phyloP scores from a whole-genome alignment of 2,113 vertebrate species.

The Chroicocephalus ridibundus region DNA sequence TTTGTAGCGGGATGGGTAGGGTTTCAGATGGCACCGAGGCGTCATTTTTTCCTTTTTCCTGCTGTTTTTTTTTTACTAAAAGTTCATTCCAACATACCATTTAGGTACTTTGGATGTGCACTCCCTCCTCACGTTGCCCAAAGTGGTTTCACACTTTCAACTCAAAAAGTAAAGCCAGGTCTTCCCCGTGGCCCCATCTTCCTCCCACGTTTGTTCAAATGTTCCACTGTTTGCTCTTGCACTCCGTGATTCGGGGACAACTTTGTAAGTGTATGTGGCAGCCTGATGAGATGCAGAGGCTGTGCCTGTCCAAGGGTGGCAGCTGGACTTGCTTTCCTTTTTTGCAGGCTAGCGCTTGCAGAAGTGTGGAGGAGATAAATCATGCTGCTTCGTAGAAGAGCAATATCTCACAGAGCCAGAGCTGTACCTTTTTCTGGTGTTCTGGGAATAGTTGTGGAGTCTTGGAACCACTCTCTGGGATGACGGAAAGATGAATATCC shows the following conservation, averaged over 20 bases:
- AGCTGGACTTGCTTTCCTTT: neutral
- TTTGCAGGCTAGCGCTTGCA: neutral
- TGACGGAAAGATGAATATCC: neutral
- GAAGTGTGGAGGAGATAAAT: neutral
- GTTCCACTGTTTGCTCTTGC: neutral
- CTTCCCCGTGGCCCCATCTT: neutral
- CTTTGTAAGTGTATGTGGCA: neutral
- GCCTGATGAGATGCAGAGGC: neutral
- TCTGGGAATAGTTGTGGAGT: neutral
- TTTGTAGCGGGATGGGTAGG: neutral
- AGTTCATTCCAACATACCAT: neutral
- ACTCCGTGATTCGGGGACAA: neutral
- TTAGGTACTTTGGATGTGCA: neutral
- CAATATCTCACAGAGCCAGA: neutral
- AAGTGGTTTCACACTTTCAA: neutral
- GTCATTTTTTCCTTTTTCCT: neutral
- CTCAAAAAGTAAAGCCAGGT: neutral
- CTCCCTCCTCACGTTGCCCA: neutral
- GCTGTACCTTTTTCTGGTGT: neutral
- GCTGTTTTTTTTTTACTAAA: neutral
- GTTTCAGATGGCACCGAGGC: neutral
- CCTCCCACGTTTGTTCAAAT: neutral
- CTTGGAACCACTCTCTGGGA: constrained; percentile 35
- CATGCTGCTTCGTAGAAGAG: neutral
- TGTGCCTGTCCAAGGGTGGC: neutral